phyloP scores from a whole-genome alignment of 2,797 vertebrate species.

The Monodelphis domestica region DNA sequence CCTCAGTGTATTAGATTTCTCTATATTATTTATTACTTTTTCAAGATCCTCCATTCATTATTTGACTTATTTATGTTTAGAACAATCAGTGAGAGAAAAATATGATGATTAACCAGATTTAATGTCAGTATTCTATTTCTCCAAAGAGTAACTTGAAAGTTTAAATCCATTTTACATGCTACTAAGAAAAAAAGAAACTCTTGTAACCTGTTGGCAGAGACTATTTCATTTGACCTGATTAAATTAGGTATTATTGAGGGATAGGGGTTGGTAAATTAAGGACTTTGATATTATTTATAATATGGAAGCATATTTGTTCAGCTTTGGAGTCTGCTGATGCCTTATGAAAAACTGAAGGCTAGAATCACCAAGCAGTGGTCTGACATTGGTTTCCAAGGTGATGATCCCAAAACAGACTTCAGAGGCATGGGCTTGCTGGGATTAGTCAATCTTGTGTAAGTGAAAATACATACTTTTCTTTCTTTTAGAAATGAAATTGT shows the following conservation, averaged over 20 bases:
- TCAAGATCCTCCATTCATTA: conserved; percentile 9
- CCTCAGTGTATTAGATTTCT: conserved; percentile 31
- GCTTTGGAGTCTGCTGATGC: conserved; percentile 97
- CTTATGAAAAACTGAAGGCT: conserved; percentile 90
- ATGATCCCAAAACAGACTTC: conserved; percentile 99
- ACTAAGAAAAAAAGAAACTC: background rate
- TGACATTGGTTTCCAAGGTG: conserved; percentile 98
- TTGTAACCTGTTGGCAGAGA: conserved; percentile 33
- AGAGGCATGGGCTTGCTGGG: conserved; percentile 98
- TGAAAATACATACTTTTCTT: conserved; percentile 67
- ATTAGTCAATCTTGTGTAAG: conserved; percentile 96
- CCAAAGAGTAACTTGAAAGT: background rate
- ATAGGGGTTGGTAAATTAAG: conserved; percentile 56
- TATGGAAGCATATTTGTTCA: conserved; percentile 82
- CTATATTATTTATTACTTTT: conserved; percentile 37
- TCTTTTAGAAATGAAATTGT: conserved; percentile 6
- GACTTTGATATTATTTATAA: conserved; percentile 71
- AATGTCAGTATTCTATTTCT: conserved; percentile 23
- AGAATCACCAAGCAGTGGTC: conserved; percentile 98
- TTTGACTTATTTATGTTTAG: conserved; percentile 30
- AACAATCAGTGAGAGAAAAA: background rate
- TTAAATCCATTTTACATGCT: conserved; percentile 4
- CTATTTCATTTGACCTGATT: conserved; percentile 51
- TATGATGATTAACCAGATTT: background rate
- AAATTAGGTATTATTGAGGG: conserved; percentile 24